A percentile compares a stretch with the other conserved stretches of the same genome.
Evolutionary conservation across 2,888 invertebrate genomes (phyloP).

Genomic region (Siphlonurus alternatus): DNA sequence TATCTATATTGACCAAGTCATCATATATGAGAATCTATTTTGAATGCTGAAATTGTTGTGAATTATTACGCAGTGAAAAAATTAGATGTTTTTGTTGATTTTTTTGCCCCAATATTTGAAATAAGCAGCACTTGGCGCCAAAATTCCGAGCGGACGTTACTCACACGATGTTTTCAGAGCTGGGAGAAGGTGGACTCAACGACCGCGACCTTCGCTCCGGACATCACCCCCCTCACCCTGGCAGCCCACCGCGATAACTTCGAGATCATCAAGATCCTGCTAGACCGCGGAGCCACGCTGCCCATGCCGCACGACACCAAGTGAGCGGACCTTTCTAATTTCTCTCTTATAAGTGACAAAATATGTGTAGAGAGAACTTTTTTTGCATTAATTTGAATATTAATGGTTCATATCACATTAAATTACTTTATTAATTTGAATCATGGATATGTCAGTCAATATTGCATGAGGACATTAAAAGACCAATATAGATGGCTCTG

Average conservation of each 20-base stretch:
- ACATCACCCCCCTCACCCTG: slow-evolving; percentile 82
- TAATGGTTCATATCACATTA: no score
- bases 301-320: slow-evolving; percentile 78
- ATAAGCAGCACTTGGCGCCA: no score
- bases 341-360: not conserved
- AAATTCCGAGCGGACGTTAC: no score
- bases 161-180: no score
- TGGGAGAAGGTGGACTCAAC: slow-evolving; percentile 74
- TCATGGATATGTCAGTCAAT: no score
- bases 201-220: slow-evolving; percentile 75
- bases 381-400: no score
- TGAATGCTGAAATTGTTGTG: not conserved
- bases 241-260: slow-evolving; percentile 93
- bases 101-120: slow-evolving; percentile 13
- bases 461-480: no score
- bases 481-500: no score
- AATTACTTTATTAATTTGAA: not conserved
- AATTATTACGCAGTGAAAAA: not conserved
- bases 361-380: not conserved
- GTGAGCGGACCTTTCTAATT: no score
- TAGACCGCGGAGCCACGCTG: slow-evolving; percentile 82
- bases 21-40: no score
- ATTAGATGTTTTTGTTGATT: not conserved
- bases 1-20: no score
- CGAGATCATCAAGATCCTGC: slow-evolving; percentile 82